Evolutionary conservation across 1,140 invertebrate species (phyloP).

Genomic region (Liolophura sinensis): DNA sequence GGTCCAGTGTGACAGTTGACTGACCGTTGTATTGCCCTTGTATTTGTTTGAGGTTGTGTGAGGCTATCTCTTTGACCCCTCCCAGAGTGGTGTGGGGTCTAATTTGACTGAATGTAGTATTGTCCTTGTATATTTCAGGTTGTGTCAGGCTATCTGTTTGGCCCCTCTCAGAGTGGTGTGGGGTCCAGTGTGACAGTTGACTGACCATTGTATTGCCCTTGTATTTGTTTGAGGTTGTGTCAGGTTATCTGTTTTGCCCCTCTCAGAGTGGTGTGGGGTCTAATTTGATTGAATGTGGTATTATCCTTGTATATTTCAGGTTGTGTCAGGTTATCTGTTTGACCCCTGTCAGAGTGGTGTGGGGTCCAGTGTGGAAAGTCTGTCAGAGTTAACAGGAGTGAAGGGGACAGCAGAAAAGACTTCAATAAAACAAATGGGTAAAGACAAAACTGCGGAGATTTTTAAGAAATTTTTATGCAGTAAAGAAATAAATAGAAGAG

Average conservation of each 20-base stretch:
- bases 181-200: too few relatives aligned
- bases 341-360: conserved; percentile 26
- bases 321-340: conserved; percentile 30
- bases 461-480: too few relatives aligned
- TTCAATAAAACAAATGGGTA: not conserved
- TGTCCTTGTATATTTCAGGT: conserved; percentile 3
- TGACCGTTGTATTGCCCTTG: too few relatives aligned
- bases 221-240: too few relatives aligned
- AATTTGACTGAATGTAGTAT: not conserved
- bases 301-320: conserved; percentile 10
- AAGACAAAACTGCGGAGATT: too few relatives aligned
- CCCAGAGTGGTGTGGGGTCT: not conserved
- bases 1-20: too few relatives aligned
- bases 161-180: too few relatives aligned
- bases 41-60: too few relatives aligned
- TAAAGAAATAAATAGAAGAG: too few relatives aligned
- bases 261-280: not conserved
- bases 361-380: conserved; percentile 35
- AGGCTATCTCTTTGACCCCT: not conserved
- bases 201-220: too few relatives aligned
- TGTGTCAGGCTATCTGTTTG: too few relatives aligned
- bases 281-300: not conserved
- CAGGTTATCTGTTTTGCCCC: not conserved
- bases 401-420: not conserved
- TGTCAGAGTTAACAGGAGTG: not conserved